Conservation (phyloP, 1,140 invertebrate genomes). For the Araneus ventricosus region DNA sequence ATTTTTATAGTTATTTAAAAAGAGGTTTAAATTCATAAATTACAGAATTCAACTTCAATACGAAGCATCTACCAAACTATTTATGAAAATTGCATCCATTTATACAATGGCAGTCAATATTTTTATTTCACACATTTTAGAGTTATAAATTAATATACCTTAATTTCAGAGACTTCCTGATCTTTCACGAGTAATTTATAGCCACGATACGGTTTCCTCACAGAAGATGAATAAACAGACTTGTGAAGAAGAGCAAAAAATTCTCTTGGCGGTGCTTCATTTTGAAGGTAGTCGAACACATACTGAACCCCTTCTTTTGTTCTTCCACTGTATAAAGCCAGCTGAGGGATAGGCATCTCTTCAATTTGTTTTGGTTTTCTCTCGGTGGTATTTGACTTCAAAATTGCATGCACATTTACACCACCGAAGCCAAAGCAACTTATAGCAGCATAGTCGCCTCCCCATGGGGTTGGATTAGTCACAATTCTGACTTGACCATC, state of each 20-base stretch:
- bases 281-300: constrained; percentile 84
- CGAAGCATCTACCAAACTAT: too few relatives aligned
- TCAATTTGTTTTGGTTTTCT: constrained; percentile 81
- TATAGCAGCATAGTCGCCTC: constrained; percentile 85
- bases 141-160: too few relatives aligned
- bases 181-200: constrained; percentile 86
- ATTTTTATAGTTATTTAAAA: too few relatives aligned
- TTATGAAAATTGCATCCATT: too few relatives aligned
- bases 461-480: constrained; percentile 76
- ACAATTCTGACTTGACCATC: constrained; percentile 91
- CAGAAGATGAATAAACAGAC: constrained; percentile 86
- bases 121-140: too few relatives aligned
- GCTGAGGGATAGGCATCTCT: constrained; percentile 82
- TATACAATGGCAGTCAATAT: too few relatives aligned
- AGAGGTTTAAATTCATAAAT: too few relatives aligned
- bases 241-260: constrained; percentile 89
- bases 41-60: too few relatives aligned
- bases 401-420: constrained; percentile 94
- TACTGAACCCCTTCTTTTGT: constrained; percentile 89
- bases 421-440: constrained; percentile 99
- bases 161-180: too few relatives aligned
- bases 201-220: constrained; percentile 88
- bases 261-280: constrained; percentile 84
- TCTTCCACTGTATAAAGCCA: constrained; percentile 90
- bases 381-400: constrained; percentile 85